Evolutionary conservation across 2,113 vertebrate genomes (phyloP), one percentile per base, ranked within the genome.

Genomic region (cattle (Bos taurus)): DNA sequence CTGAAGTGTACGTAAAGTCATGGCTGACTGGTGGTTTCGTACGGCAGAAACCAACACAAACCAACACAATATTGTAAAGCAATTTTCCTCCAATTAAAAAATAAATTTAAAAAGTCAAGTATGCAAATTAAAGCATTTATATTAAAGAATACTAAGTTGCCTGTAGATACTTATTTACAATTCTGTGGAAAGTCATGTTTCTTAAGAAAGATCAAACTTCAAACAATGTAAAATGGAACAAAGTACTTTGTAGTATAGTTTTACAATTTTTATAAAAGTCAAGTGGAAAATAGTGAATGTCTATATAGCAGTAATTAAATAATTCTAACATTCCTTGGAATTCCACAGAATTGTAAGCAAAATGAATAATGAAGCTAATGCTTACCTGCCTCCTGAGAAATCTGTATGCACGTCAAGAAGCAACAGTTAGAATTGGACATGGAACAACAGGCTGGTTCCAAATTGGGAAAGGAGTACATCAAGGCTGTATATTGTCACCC

Each of bases 201-300:
- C 80, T 95, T 56, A 88, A 93, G 80, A 84, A 84, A 95, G 64
- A 90, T n/a, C 17, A 59, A 95, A 93, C 52, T 59, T 88, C 28
- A 93, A 64, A 89, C 54, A 88, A 33, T 25, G 21, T 71, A 91
- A 84, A 88, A 50, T 40, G 80, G 48, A 91, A 93, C 26, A 26
- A 50, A 8, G 13, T 77, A 28, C 54, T 90, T 67, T 91, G 28
- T 67, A 83, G 16, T n/a, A n/a, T 91, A 33, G n/a, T 95, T 94
- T 71, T 60, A 85, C n/a, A 36, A 57, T 33, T 96, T 96, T 88
- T 95, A 33, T 64, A 81, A 71, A 84, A 48, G 54, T 12, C 36
- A 54, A 91, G 28, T 59, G 28, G 17, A 77, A 96, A 86, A 71
- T 25, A 80, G 50, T 64, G 36, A 95, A 56, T 83, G 14, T 4